Conservation (phyloP, 2,113 vertebrate genomes). For the Engystomops pustulosus region DNA sequence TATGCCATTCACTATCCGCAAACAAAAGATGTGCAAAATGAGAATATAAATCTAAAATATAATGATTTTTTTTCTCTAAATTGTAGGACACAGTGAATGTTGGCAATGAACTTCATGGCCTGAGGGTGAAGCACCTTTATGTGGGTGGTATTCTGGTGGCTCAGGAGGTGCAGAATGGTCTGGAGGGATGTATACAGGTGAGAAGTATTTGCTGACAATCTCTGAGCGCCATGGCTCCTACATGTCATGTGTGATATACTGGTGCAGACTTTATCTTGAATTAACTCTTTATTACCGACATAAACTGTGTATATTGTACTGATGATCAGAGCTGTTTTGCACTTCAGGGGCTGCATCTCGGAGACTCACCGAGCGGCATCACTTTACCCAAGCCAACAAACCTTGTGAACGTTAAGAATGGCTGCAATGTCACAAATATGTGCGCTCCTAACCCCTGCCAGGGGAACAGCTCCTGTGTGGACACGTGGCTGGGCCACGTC, state of each 20-base stretch:
- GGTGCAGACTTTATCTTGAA: no score
- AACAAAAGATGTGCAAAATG: no score
- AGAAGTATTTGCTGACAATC: constrained; percentile 47
- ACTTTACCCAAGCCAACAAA: constrained; percentile 83
- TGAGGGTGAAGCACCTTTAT: constrained; percentile 95
- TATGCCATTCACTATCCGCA: no score
- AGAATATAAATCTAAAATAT: no score
- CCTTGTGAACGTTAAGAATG: constrained; percentile 86
- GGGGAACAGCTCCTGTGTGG: constrained; percentile 82
- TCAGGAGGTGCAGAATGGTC: constrained; percentile 87
- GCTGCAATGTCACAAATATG: constrained; percentile 82
- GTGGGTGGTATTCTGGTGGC: constrained; percentile 89
- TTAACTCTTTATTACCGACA: no score
- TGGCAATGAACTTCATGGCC: constrained; percentile 90
- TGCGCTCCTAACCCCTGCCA: constrained; percentile 90
- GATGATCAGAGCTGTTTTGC: constrained; percentile 32
- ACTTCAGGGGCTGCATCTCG: constrained; percentile 89
- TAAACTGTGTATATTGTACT: background rate
- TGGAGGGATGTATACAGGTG: constrained; percentile 96
- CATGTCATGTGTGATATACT: no score
- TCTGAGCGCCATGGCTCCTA: no score
- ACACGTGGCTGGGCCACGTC: constrained; percentile 89
- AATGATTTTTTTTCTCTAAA: constrained; percentile 30
- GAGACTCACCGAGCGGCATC: constrained; percentile 80
- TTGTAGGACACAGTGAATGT: constrained; percentile 89